Conservation (phyloP, 1,140 invertebrate species). For the Brevipalpus yothersi region DNA sequence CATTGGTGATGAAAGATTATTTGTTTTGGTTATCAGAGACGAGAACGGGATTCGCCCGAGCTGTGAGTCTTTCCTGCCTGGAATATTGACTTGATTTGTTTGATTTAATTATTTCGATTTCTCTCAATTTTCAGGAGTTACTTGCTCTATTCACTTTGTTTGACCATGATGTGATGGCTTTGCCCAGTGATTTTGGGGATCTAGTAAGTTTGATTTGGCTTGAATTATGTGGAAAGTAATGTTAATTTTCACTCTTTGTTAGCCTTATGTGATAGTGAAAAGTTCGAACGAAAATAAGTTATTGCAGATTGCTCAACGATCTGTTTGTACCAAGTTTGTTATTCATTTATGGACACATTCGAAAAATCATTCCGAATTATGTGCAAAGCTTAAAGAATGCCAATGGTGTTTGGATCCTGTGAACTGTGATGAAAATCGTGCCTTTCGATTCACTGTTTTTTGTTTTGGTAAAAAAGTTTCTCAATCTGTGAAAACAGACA, state of each 20-base stretch:
- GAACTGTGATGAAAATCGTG: constrained; percentile 1
- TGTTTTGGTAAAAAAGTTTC: constrained; percentile 58
- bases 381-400: constrained; percentile 26
- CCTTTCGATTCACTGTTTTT: constrained; percentile 44
- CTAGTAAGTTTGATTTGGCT: not conserved
- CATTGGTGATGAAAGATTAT: not conserved
- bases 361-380: constrained; percentile 29
- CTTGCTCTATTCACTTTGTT: not conserved
- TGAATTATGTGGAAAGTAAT: not conserved
- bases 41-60: not conserved
- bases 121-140: not conserved
- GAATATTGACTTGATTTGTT: not conserved
- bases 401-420: not conserved
- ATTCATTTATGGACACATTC: constrained; percentile 48
- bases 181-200: not conserved
- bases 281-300: not conserved
- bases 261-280: not conserved
- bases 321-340: constrained; percentile 20
- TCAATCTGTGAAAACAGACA: constrained; percentile 40
- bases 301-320: not conserved
- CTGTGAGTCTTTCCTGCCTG: not conserved
- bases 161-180: not conserved
- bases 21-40: not conserved
- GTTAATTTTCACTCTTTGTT: not conserved
- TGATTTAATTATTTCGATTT: not conserved